Conservation (phyloP, 2,888 invertebrate species). For the Perizoma flavofasciatum region DNA sequence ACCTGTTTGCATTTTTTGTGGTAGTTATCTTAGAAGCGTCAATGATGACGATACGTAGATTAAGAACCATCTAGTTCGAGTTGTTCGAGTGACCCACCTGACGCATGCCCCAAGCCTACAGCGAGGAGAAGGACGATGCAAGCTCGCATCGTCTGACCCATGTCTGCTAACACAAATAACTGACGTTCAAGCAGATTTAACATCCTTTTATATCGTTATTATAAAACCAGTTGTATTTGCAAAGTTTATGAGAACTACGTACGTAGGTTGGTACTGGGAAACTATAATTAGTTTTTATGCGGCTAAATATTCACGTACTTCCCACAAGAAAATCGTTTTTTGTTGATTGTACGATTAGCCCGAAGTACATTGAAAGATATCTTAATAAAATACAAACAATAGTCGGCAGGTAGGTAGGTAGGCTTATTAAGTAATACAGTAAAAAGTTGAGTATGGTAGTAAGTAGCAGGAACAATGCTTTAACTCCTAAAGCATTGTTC, state of each 20-base stretch:
- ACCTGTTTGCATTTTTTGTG: constrained; percentile 7
- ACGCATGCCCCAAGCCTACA: constrained; percentile 45
- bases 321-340: constrained; percentile 40
- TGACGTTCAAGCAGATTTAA: constrained; percentile 43
- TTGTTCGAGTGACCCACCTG: constrained; percentile 47
- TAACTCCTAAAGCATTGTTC: no score
- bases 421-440: no score
- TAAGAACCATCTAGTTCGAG: background rate
- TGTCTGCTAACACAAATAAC: constrained; percentile 55
- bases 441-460: no score
- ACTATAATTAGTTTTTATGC: constrained; percentile 51
- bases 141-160: constrained; percentile 57
- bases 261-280: constrained; percentile 54
- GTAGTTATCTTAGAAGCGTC: constrained; percentile 4
- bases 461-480: no score
- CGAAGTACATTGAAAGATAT: constrained; percentile 33
- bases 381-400: constrained; percentile 7
- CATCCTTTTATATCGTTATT: constrained; percentile 74
- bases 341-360: constrained; percentile 42
- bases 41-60: constrained; percentile 5
- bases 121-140: constrained; percentile 52
- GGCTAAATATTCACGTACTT: constrained; percentile 31
- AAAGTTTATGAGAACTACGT: constrained; percentile 53
- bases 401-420: no score
- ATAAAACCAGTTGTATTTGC: constrained; percentile 56